Conservation (phyloP, 2,113 vertebrate species). For the Smithornis capensis region DNA sequence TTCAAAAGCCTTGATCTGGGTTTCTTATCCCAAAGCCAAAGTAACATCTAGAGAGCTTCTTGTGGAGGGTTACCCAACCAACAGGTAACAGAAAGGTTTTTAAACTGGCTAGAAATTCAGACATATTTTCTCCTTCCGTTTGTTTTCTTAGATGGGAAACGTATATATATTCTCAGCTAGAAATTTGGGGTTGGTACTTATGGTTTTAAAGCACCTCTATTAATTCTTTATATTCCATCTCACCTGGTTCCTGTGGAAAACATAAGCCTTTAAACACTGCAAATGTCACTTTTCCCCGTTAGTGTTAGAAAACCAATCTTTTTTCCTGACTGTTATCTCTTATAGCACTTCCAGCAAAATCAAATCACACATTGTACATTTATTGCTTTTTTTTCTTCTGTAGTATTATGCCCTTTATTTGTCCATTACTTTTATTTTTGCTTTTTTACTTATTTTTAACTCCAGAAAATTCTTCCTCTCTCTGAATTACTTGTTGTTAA, state of each 20-base stretch:
- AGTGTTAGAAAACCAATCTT: constrained; percentile 31
- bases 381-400: constrained; percentile 1
- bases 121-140: constrained; percentile 68
- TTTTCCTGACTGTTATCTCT: background rate
- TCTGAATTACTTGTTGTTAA: background rate
- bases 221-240: constrained; percentile 74
- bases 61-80: constrained; percentile 50
- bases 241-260: constrained; percentile 76
- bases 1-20: constrained; percentile 26
- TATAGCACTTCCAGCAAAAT: constrained; percentile 14
- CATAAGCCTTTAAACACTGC: constrained; percentile 76
- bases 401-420: background rate
- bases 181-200: constrained; percentile 63
- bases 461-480: background rate
- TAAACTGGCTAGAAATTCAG: constrained; percentile 69
- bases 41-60: constrained; percentile 56
- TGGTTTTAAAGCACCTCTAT: constrained; percentile 69
- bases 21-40: constrained; percentile 59
- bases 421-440: background rate
- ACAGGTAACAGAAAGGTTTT: constrained; percentile 51
- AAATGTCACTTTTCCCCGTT: constrained; percentile 61
- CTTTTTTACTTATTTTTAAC: background rate
- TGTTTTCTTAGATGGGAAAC: constrained; percentile 66
- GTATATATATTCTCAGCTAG: constrained; percentile 57
- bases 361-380: background rate